Percentiles rank a stretch among this genome's conserved stretches.
phyloP scores from a whole-genome alignment of 2,888 invertebrate genomes.

The Trileptium ribeirensis region DNA sequence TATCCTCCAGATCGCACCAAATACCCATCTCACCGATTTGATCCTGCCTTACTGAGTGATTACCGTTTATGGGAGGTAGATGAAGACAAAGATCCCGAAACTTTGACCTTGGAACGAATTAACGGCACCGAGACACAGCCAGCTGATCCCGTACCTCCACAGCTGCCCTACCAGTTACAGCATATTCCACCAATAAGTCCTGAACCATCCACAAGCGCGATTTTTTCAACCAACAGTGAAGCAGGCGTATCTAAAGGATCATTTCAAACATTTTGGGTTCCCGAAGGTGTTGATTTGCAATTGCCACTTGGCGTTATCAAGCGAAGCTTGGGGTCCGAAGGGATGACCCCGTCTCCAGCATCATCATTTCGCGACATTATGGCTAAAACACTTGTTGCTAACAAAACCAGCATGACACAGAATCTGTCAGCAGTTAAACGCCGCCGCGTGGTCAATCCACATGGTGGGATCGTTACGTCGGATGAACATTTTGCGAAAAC shows the following conservation, averaged over 20 bases:
- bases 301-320: not conserved
- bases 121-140: not conserved
- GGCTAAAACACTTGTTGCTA: not conserved
- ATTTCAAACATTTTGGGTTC: not conserved
- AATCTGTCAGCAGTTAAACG: not conserved
- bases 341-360: not conserved
- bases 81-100: not conserved
- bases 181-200: too few relatives aligned
- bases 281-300: not conserved
- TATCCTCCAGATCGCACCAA: not conserved
- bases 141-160: not conserved
- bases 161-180: not conserved
- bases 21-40: not conserved
- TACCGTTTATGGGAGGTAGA: not conserved
- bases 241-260: too few relatives aligned
- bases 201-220: too few relatives aligned
- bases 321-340: not conserved
- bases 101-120: not conserved
- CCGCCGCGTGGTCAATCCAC: not conserved
- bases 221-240: too few relatives aligned
- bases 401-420: not conserved
- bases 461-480: not conserved
- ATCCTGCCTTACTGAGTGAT: not conserved
- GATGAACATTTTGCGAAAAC: too few relatives aligned
- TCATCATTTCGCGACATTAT: not conserved